Evolutionary conservation across 64 coral and sea anemone genomes (phyloP).

Genomic region (Anthopleura sola): DNA sequence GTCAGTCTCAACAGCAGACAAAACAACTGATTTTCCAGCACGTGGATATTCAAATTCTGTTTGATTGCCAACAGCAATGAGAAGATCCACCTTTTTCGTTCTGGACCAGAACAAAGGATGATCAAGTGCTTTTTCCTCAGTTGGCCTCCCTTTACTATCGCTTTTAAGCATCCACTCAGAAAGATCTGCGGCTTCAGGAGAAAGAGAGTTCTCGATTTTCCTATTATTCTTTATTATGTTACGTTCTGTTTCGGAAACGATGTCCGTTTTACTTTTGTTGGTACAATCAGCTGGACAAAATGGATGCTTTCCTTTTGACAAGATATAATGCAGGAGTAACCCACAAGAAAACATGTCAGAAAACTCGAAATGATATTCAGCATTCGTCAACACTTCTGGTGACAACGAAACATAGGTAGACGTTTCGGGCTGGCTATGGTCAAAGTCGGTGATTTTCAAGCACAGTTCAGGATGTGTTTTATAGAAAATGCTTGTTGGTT

Average conservation of each 20-base stretch:
- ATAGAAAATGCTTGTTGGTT: background rate
- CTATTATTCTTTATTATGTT: background rate
- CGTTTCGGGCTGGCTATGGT: background rate
- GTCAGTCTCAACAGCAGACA: no score
- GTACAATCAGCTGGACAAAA: background rate
- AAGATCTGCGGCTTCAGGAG: no score
- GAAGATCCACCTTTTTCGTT: no score
- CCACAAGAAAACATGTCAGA: slow-evolving; percentile 16
- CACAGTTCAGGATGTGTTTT: background rate
- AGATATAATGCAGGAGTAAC: background rate
- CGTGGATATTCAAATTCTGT: no score
- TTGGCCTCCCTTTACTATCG: no score
- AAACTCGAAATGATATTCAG: background rate
- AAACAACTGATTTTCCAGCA: no score
- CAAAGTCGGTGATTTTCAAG: background rate
- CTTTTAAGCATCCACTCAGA: background rate
- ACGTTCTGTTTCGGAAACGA: background rate
- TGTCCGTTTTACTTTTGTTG: background rate
- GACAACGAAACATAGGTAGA: background rate
- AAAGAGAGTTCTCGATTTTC: no score
- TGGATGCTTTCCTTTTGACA: background rate
- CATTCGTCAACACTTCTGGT: background rate
- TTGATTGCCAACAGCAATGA: no score
- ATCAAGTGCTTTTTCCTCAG: no score
- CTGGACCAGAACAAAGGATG: no score